These are phyloP conservation scores for Chironex yamaguchii DNA, from an alignment of 30 jellyfish, hydroid and myxozoan genomes.

Conservation along the genomic window DNA sequence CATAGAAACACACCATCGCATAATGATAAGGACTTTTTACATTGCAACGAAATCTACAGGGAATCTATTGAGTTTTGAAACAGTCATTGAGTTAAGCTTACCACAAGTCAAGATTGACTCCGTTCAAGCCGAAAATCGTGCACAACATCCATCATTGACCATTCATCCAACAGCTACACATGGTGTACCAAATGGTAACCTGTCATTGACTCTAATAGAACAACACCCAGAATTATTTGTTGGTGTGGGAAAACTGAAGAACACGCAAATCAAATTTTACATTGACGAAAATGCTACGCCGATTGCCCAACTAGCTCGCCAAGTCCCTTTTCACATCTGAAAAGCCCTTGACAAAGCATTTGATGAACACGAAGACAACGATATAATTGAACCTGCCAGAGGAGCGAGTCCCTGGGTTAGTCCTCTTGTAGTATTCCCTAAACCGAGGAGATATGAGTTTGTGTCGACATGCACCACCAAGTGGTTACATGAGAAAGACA, in stretches of 20 bases:
- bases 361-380: background rate
- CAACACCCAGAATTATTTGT: background rate
- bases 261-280: background rate
- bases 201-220: background rate
- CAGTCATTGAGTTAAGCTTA: background rate
- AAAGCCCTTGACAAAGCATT: background rate
- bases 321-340: background rate
- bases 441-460: background rate
- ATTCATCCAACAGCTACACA: background rate
- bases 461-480: slow-evolving; percentile 5
- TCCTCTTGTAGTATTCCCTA: slow-evolving; percentile 1
- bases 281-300: slow-evolving; percentile 10
- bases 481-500: background rate
- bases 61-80: background rate
- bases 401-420: slow-evolving; percentile 2
- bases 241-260: slow-evolving; percentile 1
- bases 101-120: background rate
- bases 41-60: background rate
- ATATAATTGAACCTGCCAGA: background rate
- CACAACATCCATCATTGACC: background rate
- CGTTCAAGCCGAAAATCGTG: background rate
- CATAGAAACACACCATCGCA: background rate
- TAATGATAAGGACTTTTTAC: background rate
- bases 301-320: slow-evolving; percentile 2
- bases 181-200: background rate